Base-by-base conservation (phyloP, 1,140 invertebrate genomes). In the Hycleus phaleratus region DNA sequence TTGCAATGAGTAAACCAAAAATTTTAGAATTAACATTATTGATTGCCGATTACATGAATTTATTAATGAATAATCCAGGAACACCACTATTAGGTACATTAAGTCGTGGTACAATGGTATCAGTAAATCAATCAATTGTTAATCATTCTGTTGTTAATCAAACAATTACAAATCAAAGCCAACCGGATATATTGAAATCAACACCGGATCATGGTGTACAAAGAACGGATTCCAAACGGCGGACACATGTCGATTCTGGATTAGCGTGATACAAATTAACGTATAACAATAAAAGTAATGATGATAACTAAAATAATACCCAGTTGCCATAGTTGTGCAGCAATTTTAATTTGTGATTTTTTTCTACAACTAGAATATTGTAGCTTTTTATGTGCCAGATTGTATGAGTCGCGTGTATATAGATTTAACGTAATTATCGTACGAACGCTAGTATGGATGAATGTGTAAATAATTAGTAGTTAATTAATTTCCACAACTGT, bases 21-120 rank as follows among this genome's bases (percentile, higher is more conserved):
- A 93, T 94, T 73, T 75, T 77, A 53, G 93, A 97, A 77, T 83
- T 95, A 61, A 97, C 93, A 0, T 77, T 95, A 49, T 77, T 97
- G 25, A 94, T 96, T 69, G 93, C 94, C 10, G 93, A 96, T 75
- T 97, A 96, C 72, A 96, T 96, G 86, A 97, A 97, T 75, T 87
- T 90, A 0, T 69, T 91, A 58, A 86, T 86, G 2, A 83, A 85
- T 52, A 80, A 82, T 18, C 83, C 86, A 0, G 87, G 86, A 4
- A 91, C 88, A 1, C 89, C 89, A 0, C 83, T 89, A 64, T 85
- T 88, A 78, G 88, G 87, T 63, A 90, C 88, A 0, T 75, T 91
- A 9, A 88, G 87, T 3, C 79, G 89, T 71, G 72, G 72, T 7
- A 73, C 72, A 3, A 72, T 73, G 67, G 71, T 73, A 18, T 73